phyloP scores from a whole-genome alignment of 2,888 invertebrate species.

The Coleophora deauratella region DNA sequence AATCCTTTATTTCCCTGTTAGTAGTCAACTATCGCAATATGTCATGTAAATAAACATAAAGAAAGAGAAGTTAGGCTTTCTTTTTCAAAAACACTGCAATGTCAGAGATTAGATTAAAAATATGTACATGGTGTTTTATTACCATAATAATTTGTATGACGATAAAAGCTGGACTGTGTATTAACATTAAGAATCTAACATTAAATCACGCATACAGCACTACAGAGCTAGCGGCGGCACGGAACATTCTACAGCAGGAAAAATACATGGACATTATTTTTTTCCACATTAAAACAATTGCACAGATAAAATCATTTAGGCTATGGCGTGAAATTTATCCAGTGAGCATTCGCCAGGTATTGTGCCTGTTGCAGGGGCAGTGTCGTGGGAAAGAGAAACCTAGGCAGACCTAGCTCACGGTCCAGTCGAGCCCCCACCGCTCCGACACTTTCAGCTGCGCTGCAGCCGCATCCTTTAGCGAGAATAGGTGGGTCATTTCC shows the following conservation, averaged over 20 bases:
- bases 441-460: constrained; percentile 89
- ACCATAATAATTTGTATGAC: constrained; percentile 16
- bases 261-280: constrained; percentile 35
- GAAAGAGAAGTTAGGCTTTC: no score
- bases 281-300: no score
- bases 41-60: neutral
- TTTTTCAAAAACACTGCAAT: no score
- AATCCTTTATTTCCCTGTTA: no score
- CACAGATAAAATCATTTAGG: no score
- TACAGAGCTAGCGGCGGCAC: constrained; percentile 40
- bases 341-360: constrained; percentile 29
- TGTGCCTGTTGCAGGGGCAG: constrained; percentile 40
- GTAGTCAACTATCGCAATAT: no score
- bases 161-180: constrained; percentile 3
- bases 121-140: constrained; percentile 15
- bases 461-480: constrained; percentile 90
- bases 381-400: constrained; percentile 6
- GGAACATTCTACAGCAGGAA: constrained; percentile 37
- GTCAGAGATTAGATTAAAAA: neutral
- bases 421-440: constrained; percentile 80
- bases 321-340: constrained; percentile 1
- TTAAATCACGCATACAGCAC: constrained; percentile 7
- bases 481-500: constrained; percentile 93
- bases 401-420: constrained; percentile 51
- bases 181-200: constrained; percentile 4